Evolutionary conservation across 2,113 vertebrate species (phyloP), one percentile per base, ranked within the genome.

Genomic region (Trematomus loennbergii): DNA sequence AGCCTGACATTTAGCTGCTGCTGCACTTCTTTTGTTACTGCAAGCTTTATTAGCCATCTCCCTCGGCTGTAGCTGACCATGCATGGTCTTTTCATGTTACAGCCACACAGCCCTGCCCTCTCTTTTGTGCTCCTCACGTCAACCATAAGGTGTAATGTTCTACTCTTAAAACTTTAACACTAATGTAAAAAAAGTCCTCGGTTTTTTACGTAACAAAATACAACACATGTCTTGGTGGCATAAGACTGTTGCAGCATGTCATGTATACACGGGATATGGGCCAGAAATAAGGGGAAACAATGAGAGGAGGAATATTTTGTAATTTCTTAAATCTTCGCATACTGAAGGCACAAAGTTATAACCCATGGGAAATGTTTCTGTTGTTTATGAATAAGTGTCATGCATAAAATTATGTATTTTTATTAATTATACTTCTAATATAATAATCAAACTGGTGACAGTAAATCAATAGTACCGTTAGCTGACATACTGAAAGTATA

Each of bases 11-110:
- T 94, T 90, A 88, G 93, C 91, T 90, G 91, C 74, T 85, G 75
- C 84, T 89, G 93, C 92, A 94, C 75, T 93, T 94, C 94, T 90
- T 93, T 95, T 95, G 95, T 95, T 82, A 77, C 88, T 61, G 72
- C 68, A 12, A 50, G 84, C 81, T 87, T 86, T 84, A 84, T 85
- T 81, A 79, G 82, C 82, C 76, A 46, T 75, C 83, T 84, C 76
- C 70, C 53, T n/a, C 60, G 82, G 79, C 92, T 72, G 86, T 15
- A 87, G 93, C 93, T 94, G 90, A 93, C 91, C 87, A 77, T 66
- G 93, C 87, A 82, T 36, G 82, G 74, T 76, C 76, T 82, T 89
- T 94, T 88, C 84, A 85, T 43, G 64, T 48, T 60, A 13, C 65
- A 63, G 82, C 60, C 72, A 45, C 76, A 11, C 49, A 40, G 78